Conservation (phyloP, 2,888 invertebrate genomes). For the Leucoma salicis region DNA sequence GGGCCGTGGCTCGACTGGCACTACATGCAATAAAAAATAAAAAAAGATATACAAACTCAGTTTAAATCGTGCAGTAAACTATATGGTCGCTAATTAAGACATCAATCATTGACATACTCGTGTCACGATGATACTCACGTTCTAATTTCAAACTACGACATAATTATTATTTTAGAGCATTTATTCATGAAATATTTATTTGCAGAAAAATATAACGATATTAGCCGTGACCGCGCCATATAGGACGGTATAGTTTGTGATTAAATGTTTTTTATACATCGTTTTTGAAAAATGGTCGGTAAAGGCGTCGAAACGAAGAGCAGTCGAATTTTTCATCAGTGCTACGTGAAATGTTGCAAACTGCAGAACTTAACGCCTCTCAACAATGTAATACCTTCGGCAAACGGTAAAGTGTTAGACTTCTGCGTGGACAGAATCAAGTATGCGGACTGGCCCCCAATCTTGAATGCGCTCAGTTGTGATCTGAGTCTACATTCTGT, state of each 20-base stretch:
- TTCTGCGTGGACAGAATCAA: constrained; percentile 89
- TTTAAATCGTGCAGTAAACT: too few relatives aligned
- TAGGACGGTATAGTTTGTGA: constrained; percentile 28
- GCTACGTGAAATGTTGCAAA: constrained; percentile 77
- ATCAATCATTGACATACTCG: too few relatives aligned
- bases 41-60: too few relatives aligned
- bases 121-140: too few relatives aligned
- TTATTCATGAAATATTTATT: constrained; percentile 53
- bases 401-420: constrained; percentile 82
- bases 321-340: constrained; percentile 75
- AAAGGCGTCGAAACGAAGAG: constrained; percentile 64
- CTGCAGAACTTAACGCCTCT: constrained; percentile 72
- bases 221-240: constrained; percentile 27
- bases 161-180: constrained; percentile 50
- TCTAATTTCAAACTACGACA: constrained; percentile 54
- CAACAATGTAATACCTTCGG: constrained; percentile 62
- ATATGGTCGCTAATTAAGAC: too few relatives aligned
- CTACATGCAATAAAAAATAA: too few relatives aligned
- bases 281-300: constrained; percentile 63
- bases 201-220: constrained; percentile 20
- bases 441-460: constrained; percentile 88
- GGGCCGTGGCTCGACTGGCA: too few relatives aligned
- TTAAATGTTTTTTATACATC: constrained; percentile 47
- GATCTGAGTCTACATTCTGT: constrained; percentile 88
- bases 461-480: constrained; percentile 86